Conservation (phyloP, 2,797 vertebrate genomes). For the Hemitrygon akajei region DNA sequence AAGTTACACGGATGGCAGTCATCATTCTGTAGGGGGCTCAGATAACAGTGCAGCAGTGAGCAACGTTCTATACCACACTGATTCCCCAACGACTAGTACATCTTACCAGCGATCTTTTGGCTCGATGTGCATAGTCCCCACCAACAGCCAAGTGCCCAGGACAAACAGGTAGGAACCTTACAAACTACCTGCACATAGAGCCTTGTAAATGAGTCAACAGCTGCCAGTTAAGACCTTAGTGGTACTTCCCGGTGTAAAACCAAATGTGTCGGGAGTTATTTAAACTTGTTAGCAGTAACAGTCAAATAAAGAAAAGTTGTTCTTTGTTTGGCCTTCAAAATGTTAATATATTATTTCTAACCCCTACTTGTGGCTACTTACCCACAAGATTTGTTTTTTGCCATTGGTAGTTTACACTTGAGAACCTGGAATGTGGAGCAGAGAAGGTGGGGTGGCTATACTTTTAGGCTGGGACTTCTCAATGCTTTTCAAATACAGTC, state of each 20-base stretch:
- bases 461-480: background rate
- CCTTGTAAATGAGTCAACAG: background rate
- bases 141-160: constrained; percentile 53
- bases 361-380: background rate
- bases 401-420: background rate
- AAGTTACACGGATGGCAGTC: constrained; percentile 57
- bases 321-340: background rate
- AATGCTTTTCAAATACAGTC: background rate
- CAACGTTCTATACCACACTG: constrained; percentile 54
- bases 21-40: constrained; percentile 54
- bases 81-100: constrained; percentile 51
- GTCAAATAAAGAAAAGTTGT: background rate
- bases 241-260: background rate
- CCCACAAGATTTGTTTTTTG: no score
- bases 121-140: constrained; percentile 55
- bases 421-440: background rate
- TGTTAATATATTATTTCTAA: background rate
- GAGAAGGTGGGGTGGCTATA: background rate
- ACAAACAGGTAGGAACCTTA: constrained; percentile 66
- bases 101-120: constrained; percentile 58
- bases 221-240: background rate
- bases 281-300: background rate
- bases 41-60: constrained; percentile 50
- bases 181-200: background rate
- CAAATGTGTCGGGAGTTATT: background rate